These are phyloP conservation scores for Chalcis sispes DNA, from an alignment of 2,888 invertebrate genomes.

Conservation along the genomic window DNA sequence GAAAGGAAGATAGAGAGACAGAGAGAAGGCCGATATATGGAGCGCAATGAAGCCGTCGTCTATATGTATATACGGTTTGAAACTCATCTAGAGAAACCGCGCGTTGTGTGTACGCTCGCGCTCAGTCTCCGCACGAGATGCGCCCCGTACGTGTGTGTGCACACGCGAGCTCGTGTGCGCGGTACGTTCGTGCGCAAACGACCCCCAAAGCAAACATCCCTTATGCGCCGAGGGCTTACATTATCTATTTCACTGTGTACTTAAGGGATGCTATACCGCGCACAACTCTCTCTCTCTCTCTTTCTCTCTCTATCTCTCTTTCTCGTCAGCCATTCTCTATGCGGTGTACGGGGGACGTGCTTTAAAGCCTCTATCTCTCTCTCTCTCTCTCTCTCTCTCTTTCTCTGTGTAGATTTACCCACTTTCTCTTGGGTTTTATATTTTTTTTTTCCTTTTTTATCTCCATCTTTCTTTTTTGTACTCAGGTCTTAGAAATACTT, in stretches of 20 bases:
- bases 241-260: constrained; percentile 71
- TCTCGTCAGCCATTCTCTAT: neutral
- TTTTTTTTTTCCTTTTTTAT: neutral
- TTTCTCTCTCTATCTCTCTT: constrained; percentile 21
- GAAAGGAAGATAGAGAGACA: too few species aligned
- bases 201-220: constrained; percentile 69
- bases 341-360: too few species aligned
- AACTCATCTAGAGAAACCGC: constrained; percentile 61
- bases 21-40: too few species aligned
- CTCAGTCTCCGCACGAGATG: neutral
- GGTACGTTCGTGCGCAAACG: constrained; percentile 70
- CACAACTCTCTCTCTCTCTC: constrained; percentile 43
- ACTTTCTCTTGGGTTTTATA: neutral
- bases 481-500: constrained; percentile 21
- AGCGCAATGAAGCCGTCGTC: constrained; percentile 64
- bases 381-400: neutral
- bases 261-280: constrained; percentile 66
- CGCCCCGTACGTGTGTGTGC: too few species aligned
- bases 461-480: neutral
- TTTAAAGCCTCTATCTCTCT: too few species aligned
- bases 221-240: constrained; percentile 67
- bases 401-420: neutral
- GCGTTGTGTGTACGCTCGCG: constrained; percentile 40
- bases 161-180: constrained; percentile 56
- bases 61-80: constrained; percentile 48